These are phyloP conservation scores for Parnassius apollo DNA, from an alignment of 2,888 invertebrate genomes.

Conservation along the genomic window DNA sequence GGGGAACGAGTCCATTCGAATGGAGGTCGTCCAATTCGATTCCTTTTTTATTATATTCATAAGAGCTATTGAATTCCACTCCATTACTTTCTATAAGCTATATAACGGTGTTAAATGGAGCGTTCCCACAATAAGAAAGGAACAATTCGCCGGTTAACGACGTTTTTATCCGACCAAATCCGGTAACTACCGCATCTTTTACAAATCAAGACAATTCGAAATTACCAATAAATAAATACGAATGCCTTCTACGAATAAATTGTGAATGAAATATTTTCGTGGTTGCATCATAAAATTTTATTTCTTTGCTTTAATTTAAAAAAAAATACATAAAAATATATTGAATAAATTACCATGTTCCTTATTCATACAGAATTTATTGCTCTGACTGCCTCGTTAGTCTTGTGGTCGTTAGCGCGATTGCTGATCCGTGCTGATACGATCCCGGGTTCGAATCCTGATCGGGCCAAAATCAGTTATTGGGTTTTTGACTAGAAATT, in stretches of 20 bases:
- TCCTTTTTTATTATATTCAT: slow-evolving; percentile 12
- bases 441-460: no score
- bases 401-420: no score
- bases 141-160: slow-evolving; percentile 18
- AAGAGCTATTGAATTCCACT: slow-evolving; percentile 17
- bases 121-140: slow-evolving; percentile 9
- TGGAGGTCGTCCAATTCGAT: no score
- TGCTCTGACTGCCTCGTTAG: no score
- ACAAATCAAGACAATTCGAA: slow-evolving; percentile 23
- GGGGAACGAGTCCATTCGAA: no score
- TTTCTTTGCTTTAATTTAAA: neutral
- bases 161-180: slow-evolving; percentile 21
- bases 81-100: slow-evolving; percentile 15
- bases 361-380: no score
- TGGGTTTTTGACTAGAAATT: no score
- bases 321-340: neutral
- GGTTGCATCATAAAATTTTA: slow-evolving; percentile 6
- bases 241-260: slow-evolving; percentile 9
- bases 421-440: no score
- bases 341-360: slow-evolving; percentile 1
- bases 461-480: no score
- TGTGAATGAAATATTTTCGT: neutral
- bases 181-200: slow-evolving; percentile 23
- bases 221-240: slow-evolving; percentile 13
- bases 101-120: slow-evolving; percentile 25